A percentile compares a stretch with the other conserved stretches of the same genome.
Conservation (phyloP, 30 jellyfish, hydroid and myxozoan species). For the Sanderia malayensis region DNA sequence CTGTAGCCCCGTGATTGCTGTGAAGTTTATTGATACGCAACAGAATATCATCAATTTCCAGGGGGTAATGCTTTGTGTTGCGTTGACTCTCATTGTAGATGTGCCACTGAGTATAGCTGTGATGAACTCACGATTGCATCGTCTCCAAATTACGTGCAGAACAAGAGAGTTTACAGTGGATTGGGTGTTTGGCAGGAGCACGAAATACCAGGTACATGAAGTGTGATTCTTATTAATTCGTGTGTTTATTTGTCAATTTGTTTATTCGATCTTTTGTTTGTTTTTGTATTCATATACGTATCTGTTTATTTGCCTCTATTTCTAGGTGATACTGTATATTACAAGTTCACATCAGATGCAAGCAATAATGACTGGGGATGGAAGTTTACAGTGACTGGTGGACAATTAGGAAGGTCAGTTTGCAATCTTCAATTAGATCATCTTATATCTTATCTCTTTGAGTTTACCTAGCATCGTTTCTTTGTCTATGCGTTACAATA, state of each 20-base stretch:
- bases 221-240: too few species aligned
- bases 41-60: too few species aligned
- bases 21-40: too few species aligned
- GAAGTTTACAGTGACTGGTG: constrained; percentile 93
- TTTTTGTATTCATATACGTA: too few species aligned
- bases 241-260: too few species aligned
- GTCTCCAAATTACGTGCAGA: constrained; percentile 64
- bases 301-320: too few species aligned
- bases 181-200: constrained; percentile 87
- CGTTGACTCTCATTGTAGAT: constrained; percentile 26
- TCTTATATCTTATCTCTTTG: not conserved
- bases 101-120: constrained; percentile 82
- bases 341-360: constrained; percentile 80
- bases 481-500: too few species aligned
- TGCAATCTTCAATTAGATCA: not conserved
- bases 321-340: constrained; percentile 85
- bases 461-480: too few species aligned
- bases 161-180: constrained; percentile 75
- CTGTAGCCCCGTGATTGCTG: too few species aligned
- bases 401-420: constrained; percentile 90
- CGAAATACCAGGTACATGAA: constrained; percentile 96
- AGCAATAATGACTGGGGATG: constrained; percentile 97
- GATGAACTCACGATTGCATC: constrained; percentile 83
- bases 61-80: too few species aligned
- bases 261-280: too few species aligned